Evolutionary conservation across 53 echinoderm and acorn worm species (phyloP).

Genomic region (Holothuria leucospilota): DNA sequence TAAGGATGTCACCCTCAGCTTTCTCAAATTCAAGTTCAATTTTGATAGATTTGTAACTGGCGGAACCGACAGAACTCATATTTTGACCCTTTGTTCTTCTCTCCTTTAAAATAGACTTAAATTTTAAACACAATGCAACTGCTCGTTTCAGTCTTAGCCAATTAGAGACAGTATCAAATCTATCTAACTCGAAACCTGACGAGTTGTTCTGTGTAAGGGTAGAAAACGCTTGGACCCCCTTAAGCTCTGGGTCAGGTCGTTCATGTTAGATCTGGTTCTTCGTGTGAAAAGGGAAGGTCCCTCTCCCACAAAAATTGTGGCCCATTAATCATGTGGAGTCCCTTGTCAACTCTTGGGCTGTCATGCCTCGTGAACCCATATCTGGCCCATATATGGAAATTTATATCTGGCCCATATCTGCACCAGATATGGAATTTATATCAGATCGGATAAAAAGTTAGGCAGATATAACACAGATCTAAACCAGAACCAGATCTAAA

Average conservation of each 20-base stretch:
- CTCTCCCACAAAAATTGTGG: slow-evolving; percentile 41
- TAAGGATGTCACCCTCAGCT: slow-evolving; percentile 49
- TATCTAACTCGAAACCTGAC: slow-evolving; percentile 35
- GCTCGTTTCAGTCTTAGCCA: slow-evolving; percentile 56
- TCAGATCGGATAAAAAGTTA: no score
- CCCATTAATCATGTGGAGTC: slow-evolving; percentile 33
- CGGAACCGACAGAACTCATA: neutral
- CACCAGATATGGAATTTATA: no score
- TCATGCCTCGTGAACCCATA: slow-evolving; percentile 33
- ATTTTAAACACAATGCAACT: slow-evolving; percentile 46
- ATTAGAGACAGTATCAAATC: slow-evolving; percentile 48
- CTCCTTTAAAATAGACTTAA: neutral
- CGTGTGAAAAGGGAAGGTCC: neutral
- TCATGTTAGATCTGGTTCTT: slow-evolving; percentile 7
- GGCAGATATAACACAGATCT: no score
- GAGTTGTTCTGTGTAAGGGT: neutral
- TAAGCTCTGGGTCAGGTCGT: slow-evolving; percentile 44
- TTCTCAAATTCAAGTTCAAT: slow-evolving; percentile 47
- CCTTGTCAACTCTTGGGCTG: slow-evolving; percentile 31
- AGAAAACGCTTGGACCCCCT: slow-evolving; percentile 13
- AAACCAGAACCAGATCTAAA: no score
- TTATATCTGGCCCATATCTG: no score
- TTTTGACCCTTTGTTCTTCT: neutral
- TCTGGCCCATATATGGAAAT: no score
- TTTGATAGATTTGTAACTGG: neutral